Evolutionary conservation across 2,888 invertebrate species (phyloP), one percentile per base, ranked within the genome.

Genomic region (Cephonodes hylas): DNA sequence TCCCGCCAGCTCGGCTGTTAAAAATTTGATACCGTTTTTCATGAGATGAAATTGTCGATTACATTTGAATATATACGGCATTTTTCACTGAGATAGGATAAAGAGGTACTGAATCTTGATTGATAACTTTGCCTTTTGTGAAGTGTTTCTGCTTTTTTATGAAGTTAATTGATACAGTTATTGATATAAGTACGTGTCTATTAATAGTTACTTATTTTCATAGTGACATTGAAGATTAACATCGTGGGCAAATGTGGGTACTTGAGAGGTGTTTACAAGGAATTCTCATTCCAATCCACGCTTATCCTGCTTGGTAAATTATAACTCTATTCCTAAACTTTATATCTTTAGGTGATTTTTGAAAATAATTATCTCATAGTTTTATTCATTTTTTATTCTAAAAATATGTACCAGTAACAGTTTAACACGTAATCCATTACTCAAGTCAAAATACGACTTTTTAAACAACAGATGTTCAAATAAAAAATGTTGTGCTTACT

Each of bases 1-100:
- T 68, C 68, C 71, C 88, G 87, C 83, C 64, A 69, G 67, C 72
- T 70, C 64, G 64, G 65, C 42, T 65, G 61, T 63, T 65, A 10
- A 45, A 59, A 57, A 59, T 53, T 59, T 13, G 20, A 58, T 23
- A 42, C 31, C 42, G n/a, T 42, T 60, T 48, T 53, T 48, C 20
- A 23, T 46, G 13, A 10, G 53, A 31, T 27, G 20, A 59, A 34
- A 20, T 23, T 31, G 46, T 22, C 34, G 38, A 34, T 34, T 22
- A n/a, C 3, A 38, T 58, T 38, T 22, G 57, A 42, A 58, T 58
- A 58, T 38, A 58, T 58, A 31, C 38, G 23, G 38, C 23, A 38
- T 58, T 38, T 38, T 22, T 58, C n/a, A 38, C 7, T 20, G 31
- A 53, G 18, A 53, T 53, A 31, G 38, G n/a, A n/a, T n/a, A n/a